Conservation (phyloP, 2,113 vertebrate genomes). For the Puma concolor region DNA sequence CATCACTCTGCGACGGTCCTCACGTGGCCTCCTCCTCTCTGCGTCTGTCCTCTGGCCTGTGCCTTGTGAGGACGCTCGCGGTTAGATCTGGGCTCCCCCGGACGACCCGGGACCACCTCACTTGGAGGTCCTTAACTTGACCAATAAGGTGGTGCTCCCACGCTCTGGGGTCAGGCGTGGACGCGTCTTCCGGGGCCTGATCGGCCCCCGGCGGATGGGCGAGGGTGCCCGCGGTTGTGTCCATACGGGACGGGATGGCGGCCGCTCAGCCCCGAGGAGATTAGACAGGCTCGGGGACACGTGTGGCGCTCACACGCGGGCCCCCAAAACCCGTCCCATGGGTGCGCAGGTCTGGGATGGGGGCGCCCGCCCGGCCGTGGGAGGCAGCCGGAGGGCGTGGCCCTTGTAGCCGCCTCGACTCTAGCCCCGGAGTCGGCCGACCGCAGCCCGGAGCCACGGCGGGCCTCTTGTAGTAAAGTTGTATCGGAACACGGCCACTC, state of each 20-base stretch:
- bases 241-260: neutral
- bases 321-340: neutral
- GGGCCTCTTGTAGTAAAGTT: rapidly evolving
- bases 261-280: neutral
- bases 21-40: rapidly evolving
- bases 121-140: neutral
- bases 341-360: rapidly evolving
- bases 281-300: neutral
- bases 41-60: neutral
- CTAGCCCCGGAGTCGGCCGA: rapidly evolving
- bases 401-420: rapidly evolving
- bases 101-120: neutral
- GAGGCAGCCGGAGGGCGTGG: rapidly evolving
- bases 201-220: rapidly evolving
- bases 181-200: neutral
- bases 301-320: too few relatives aligned
- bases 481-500: rapidly evolving
- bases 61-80: too few relatives aligned
- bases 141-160: neutral
- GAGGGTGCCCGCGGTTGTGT: rapidly evolving
- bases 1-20: rapidly evolving
- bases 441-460: neutral
- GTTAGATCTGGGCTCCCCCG: too few relatives aligned
- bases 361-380: rapidly evolving
- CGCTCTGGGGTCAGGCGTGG: neutral